phyloP scores from a whole-genome alignment of 2,888 invertebrate genomes.

The Papilio protenor region DNA sequence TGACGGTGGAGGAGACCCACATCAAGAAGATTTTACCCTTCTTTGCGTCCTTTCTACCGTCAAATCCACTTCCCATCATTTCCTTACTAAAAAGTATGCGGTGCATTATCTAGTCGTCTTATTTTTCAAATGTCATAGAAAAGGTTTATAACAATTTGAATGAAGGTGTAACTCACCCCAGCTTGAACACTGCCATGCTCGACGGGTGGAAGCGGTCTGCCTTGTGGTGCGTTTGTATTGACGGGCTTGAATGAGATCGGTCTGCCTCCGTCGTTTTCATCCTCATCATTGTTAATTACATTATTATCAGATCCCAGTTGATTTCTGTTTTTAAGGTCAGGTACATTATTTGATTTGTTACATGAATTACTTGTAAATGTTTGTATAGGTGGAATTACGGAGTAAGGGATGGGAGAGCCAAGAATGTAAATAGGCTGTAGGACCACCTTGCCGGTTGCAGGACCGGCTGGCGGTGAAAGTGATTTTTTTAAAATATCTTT shows the following conservation, averaged over 20 bases:
- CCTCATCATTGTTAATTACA: conserved; percentile 50
- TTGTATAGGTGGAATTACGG: not conserved
- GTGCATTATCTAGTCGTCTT: not conserved
- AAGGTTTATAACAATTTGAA: not conserved
- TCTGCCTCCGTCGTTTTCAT: conserved; percentile 60
- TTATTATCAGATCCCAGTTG: conserved; percentile 57
- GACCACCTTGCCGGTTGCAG: not conserved
- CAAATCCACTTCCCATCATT: no score
- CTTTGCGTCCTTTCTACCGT: no score
- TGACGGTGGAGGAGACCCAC: no score
- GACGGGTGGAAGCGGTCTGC: conserved; percentile 54
- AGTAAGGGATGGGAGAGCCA: not conserved
- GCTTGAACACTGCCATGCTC: conserved; percentile 59
- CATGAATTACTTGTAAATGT: not conserved
- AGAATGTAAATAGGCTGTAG: no score
- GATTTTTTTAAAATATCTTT: no score
- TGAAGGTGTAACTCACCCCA: conserved; percentile 49
- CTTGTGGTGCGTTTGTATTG: conserved; percentile 46
- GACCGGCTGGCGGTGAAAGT: not conserved
- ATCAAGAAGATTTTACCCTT: no score
- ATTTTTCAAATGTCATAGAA: not conserved
- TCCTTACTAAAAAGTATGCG: no score
- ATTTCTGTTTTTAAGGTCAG: conserved; percentile 47
- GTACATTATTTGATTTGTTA: not conserved
- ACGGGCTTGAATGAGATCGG: conserved; percentile 67